Percentiles rank a stretch among this genome's conserved stretches.
Conservation (phyloP, 2,888 invertebrate species). For the Luperina testacea region DNA sequence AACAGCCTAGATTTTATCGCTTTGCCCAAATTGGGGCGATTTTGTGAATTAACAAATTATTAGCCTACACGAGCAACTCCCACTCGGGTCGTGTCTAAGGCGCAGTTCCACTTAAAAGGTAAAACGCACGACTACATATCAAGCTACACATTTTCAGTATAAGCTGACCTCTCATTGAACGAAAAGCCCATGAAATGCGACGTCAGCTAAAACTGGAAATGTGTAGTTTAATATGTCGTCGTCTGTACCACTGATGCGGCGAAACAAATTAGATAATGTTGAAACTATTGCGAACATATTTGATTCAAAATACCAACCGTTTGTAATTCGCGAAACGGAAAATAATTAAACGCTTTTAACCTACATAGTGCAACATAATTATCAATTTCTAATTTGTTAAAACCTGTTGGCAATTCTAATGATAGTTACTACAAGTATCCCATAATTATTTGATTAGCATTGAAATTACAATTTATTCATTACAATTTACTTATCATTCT, state of each 20-base stretch:
- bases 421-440: constrained; percentile 3
- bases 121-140: neutral
- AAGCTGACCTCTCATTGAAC: neutral
- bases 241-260: constrained; percentile 16
- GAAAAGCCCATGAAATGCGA: neutral
- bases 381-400: constrained; percentile 46
- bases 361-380: constrained; percentile 36
- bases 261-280: constrained; percentile 45
- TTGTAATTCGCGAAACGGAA: constrained; percentile 48
- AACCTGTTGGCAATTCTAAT: constrained; percentile 16
- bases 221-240: neutral
- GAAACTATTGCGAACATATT: constrained; percentile 41
- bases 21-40: constrained; percentile 50
- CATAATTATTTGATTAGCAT: constrained; percentile 12
- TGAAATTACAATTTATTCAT: constrained; percentile 17
- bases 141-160: neutral
- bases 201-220: neutral
- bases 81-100: constrained; percentile 40
- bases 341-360: constrained; percentile 47
- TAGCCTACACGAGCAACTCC: constrained; percentile 56
- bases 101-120: constrained; percentile 54
- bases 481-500: constrained; percentile 1
- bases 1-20: constrained; percentile 53
- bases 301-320: constrained; percentile 29
- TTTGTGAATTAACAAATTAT: constrained; percentile 54